These are phyloP conservation scores for Entelurus aequoreus DNA, from an alignment of 2,113 vertebrate genomes.

Conservation along the genomic window DNA sequence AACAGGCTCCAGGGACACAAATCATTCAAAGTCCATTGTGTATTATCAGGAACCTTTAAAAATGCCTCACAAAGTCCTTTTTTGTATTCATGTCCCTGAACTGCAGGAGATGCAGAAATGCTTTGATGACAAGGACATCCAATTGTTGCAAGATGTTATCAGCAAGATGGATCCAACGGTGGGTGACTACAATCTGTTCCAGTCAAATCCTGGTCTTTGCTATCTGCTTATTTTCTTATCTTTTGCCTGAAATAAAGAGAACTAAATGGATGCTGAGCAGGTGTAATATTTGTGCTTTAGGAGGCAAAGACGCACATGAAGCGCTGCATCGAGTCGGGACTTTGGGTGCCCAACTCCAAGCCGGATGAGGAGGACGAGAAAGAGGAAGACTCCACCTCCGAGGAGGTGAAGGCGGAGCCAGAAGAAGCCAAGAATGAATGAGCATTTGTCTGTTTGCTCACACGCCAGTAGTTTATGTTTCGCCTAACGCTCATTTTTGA, in stretches of 20 bases:
- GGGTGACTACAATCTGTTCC: constrained; percentile 37
- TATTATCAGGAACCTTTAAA: neutral
- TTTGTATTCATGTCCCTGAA: neutral
- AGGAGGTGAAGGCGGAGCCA: constrained; percentile 68
- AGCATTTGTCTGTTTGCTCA: constrained; percentile 34
- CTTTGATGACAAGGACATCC: constrained; percentile 87
- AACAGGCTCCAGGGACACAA: too few relatives aligned
- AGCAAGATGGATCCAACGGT: constrained; percentile 91
- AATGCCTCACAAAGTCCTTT: neutral
- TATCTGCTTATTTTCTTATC: too few relatives aligned
- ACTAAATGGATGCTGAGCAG: too few relatives aligned
- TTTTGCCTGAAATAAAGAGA: too few relatives aligned
- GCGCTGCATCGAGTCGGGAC: constrained; percentile 83
- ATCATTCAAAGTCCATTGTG: too few relatives aligned
- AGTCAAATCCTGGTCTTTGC: too few relatives aligned
- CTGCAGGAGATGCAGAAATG: constrained; percentile 88
- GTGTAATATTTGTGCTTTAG: constrained; percentile 40
- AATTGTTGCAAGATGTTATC: constrained; percentile 86
- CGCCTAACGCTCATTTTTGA: too few relatives aligned
- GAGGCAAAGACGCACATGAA: constrained; percentile 86
- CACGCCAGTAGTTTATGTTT: constrained; percentile 43
- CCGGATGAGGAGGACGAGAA: constrained; percentile 53
- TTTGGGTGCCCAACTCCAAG: constrained; percentile 86
- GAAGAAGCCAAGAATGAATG: constrained; percentile 59
- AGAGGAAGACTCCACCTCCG: constrained; percentile 62